Base-by-base conservation (phyloP, 2,113 vertebrate species). In the Gulo gulo region DNA sequence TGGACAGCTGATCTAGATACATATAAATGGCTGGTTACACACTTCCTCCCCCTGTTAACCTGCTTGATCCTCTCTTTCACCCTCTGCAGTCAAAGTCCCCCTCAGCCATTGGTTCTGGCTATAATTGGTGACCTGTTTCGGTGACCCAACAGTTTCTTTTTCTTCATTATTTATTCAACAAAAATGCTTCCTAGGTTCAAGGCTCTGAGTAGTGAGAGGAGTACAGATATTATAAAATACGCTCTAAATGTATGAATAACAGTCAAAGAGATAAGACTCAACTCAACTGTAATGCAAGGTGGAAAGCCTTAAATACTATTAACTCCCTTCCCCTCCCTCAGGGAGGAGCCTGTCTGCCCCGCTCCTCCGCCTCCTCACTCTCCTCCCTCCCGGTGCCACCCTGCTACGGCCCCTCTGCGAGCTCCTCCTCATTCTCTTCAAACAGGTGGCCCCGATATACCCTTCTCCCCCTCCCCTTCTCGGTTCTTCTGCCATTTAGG, bases 131-230 rank as follows among this genome's bases (percentile, higher is more conserved):
- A 52, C 52, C 57, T 90, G 8, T 88, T 80, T 92, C 26, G n/a
- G 50, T 79, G 34, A 65, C 42, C 47, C 36, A 87, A 1, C 59
- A 26, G 45, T 93, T 74, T 88, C 73, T 63, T 85, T 88, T 34
- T 2, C 80, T 96, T 91, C 76, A 67, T 80, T 21, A 50, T 86
- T 92, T 61, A 69, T 83, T 97, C 78, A 85, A 18, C 36, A 87
- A 34, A 36, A 81, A 39, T 1, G 4, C 29, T 88, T 61, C n/a
- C 26, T 88, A 57, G 31, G 13, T 71, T 96, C 59, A 91, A 89
- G 31, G 24, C 6, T 97, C 7, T 88, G 65, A 86, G 65, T 39
- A 73, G n/a, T 73, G 67, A 95, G 52, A 11, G 36, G 18, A 55
- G 20, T 63, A 74, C 18, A 74, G 57, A 89, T n/a, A 57, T 81